Evolutionary conservation across 2,888 invertebrate species (phyloP).

Genomic region (Metellina segmentata): DNA sequence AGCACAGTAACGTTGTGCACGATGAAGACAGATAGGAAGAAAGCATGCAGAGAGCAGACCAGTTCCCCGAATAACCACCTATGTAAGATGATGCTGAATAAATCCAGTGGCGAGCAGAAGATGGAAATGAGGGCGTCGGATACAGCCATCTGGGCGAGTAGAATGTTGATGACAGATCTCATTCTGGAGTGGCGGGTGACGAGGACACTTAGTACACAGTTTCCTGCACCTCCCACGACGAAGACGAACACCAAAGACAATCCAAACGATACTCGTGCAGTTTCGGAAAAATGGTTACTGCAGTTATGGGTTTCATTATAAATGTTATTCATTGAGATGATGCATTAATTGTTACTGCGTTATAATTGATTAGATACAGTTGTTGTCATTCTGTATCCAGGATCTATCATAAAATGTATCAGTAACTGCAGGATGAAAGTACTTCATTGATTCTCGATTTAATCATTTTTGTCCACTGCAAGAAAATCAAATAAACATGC

Average conservation of each 20-base stretch:
- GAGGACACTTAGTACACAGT: conserved; percentile 79
- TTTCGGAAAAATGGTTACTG: neutral
- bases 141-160: conserved; percentile 79
- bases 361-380: too few relatives aligned
- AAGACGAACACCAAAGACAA: neutral
- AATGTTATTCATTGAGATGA: neutral
- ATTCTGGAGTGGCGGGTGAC: conserved; percentile 79
- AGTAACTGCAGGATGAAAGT: too few relatives aligned
- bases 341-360: neutral
- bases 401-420: too few relatives aligned
- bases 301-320: conserved; percentile 14
- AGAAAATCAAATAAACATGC: too few relatives aligned
- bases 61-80: conserved; percentile 77
- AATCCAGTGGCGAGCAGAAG: conserved; percentile 78
- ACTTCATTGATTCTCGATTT: too few relatives aligned
- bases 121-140: conserved; percentile 78
- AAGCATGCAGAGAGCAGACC: conserved; percentile 77
- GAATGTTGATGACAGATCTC: conserved; percentile 80
- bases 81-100: conserved; percentile 77
- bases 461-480: too few relatives aligned
- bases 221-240: conserved; percentile 77
- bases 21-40: conserved; percentile 78
- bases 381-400: too few relatives aligned
- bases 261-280: neutral
- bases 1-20: conserved; percentile 79